phyloP scores from a whole-genome alignment of 2,888 invertebrate species.

The Auanema sp. region DNA sequence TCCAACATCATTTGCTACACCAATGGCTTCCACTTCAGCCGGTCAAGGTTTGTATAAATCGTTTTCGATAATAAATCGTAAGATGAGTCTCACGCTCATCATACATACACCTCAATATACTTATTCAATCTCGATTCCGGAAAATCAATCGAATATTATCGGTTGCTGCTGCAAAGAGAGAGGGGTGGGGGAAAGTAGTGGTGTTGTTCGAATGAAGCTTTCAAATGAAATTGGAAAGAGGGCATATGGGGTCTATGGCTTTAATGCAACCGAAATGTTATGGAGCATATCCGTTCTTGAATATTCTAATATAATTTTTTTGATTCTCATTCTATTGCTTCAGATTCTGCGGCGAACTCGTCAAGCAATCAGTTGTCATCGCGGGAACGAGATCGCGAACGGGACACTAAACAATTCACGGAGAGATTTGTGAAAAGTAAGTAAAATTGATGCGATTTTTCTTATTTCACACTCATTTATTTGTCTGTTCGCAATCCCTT shows the following conservation, averaged over 20 bases:
- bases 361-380: constrained; percentile 21
- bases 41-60: constrained; percentile 17
- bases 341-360: constrained; percentile 33
- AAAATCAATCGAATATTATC: too few species aligned
- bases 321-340: constrained; percentile 13
- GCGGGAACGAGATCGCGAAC: constrained; percentile 25
- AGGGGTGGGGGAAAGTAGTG: too few species aligned
- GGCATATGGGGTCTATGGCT: too few species aligned
- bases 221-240: too few species aligned
- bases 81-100: too few species aligned
- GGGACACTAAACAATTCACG: constrained; percentile 38
- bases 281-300: too few species aligned
- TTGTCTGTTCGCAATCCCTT: neutral
- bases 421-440: constrained; percentile 49
- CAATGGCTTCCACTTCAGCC: constrained; percentile 32
- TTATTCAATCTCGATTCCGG: too few species aligned
- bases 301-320: constrained; percentile 1
- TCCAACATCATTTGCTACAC: neutral
- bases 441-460: constrained; percentile 13
- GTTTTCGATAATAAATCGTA: too few species aligned
- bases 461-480: neutral
- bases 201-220: too few species aligned
- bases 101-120: too few species aligned
- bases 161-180: too few species aligned
- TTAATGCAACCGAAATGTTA: too few species aligned